phyloP scores from a whole-genome alignment of 2,113 vertebrate species.

The Cyphomyrus plagiostoma region DNA sequence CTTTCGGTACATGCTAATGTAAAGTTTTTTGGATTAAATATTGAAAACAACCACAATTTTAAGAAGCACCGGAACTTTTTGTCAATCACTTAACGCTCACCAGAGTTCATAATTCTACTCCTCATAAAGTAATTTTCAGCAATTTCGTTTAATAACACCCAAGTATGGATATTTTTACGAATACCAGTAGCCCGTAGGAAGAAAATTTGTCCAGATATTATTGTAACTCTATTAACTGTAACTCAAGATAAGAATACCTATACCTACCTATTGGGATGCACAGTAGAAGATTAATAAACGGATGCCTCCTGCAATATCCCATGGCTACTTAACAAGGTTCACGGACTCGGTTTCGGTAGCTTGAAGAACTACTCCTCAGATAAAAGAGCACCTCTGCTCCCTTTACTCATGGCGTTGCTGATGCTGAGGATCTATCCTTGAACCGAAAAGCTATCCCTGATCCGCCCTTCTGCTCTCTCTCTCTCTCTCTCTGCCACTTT shows the following conservation, averaged over 20 bases:
- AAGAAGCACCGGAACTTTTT: not conserved
- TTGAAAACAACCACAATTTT: not conserved
- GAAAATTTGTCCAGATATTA: not conserved
- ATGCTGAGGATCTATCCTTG: slow-evolving; percentile 50
- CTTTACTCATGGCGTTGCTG: slow-evolving; percentile 56
- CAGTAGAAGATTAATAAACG: slow-evolving; percentile 37
- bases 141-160: not conserved
- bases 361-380: not conserved
- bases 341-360: not conserved
- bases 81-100: not conserved
- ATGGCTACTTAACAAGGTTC: slow-evolving; percentile 48
- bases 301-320: slow-evolving; percentile 45
- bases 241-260: not conserved
- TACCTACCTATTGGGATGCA: slow-evolving; percentile 25
- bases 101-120: not conserved
- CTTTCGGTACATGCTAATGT: not conserved
- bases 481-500: not conserved
- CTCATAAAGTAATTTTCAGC: not conserved
- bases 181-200: not conserved
- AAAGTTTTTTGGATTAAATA: not conserved
- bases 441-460: not conserved
- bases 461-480: not conserved
- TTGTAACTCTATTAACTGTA: not conserved
- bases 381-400: slow-evolving; percentile 20
- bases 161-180: not conserved